Evolutionary conservation across 92 coral and sea anemone genomes (phyloP).

Genomic region (Phenganax subtilis): DNA sequence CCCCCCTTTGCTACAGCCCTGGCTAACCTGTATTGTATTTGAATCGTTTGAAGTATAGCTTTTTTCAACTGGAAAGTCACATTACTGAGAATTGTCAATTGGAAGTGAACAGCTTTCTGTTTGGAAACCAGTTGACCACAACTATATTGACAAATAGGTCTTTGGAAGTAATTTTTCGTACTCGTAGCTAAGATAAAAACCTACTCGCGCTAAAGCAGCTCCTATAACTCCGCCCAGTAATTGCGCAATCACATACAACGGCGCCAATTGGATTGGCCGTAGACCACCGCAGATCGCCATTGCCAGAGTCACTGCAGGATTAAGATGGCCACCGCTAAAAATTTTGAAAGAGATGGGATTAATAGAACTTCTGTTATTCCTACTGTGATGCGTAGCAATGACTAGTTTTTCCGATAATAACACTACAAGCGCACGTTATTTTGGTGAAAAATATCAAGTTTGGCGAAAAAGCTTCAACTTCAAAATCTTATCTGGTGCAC

Average conservation of each 20-base stretch:
- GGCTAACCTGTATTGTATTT: no score
- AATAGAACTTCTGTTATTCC: not conserved
- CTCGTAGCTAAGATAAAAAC: not conserved
- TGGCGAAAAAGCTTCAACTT: no score
- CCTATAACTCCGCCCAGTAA: conserved; percentile 32
- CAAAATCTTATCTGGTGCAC: not conserved
- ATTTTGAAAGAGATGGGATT: not conserved
- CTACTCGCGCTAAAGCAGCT: conserved; percentile 24
- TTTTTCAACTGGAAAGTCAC: not conserved
- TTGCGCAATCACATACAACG: conserved; percentile 23
- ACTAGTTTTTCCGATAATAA: no score
- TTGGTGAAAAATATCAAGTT: no score
- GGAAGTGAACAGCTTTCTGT: no score
- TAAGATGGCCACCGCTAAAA: conserved; percentile 39
- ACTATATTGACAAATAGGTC: no score
- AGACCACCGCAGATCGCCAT: conserved; percentile 26
- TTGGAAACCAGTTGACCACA: no score
- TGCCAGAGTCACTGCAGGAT: conserved; percentile 34
- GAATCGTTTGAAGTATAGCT: not conserved
- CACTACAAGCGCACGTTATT: no score
- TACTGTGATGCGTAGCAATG: not conserved
- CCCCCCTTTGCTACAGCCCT: no score
- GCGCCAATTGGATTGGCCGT: not conserved
- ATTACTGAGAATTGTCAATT: not conserved
- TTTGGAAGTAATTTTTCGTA: no score